Percentiles rank a stretch among this genome's conserved stretches.
Conservation (phyloP, 2,888 invertebrate species). For the Autographa gamma region DNA sequence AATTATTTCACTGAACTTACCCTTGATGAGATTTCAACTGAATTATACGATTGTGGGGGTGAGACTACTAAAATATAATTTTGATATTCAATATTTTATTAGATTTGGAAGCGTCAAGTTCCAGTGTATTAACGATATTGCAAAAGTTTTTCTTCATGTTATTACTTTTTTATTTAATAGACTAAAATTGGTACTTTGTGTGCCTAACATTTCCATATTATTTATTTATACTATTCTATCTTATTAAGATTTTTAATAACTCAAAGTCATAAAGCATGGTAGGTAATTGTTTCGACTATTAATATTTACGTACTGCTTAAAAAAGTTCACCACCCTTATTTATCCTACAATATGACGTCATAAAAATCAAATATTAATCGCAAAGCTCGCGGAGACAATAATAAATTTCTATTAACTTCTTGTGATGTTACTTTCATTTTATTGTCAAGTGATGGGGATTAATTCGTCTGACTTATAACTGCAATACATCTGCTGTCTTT, state of each 20-base stretch:
- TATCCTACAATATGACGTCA: slow-evolving; percentile 21
- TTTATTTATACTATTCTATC: too few species aligned
- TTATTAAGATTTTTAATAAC: too few species aligned
- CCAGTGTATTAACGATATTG: neutral
- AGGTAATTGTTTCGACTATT: neutral
- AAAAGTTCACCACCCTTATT: slow-evolving; percentile 13
- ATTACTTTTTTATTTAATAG: too few species aligned
- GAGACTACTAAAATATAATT: slow-evolving; percentile 47
- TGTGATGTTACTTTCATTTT: slow-evolving; percentile 86
- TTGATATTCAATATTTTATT: slow-evolving; percentile 55
- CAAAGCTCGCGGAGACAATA: slow-evolving; percentile 74
- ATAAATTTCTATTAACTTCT: slow-evolving; percentile 87
- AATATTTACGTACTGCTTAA: neutral
- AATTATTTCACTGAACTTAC: slow-evolving; percentile 81
- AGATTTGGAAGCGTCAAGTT: slow-evolving; percentile 12
- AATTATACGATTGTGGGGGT: slow-evolving; percentile 65
- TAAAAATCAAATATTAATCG: slow-evolving; percentile 66
- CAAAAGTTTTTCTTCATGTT: neutral
- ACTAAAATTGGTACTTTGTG: too few species aligned
- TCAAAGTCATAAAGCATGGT: neutral
- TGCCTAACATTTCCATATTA: too few species aligned
- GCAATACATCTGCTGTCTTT: slow-evolving; percentile 86
- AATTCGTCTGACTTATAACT: slow-evolving; percentile 88
- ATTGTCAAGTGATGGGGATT: slow-evolving; percentile 88
- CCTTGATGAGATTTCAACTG: slow-evolving; percentile 80